Evolutionary conservation across 1,140 invertebrate species (phyloP).

Genomic region (Olivierus martensii): DNA sequence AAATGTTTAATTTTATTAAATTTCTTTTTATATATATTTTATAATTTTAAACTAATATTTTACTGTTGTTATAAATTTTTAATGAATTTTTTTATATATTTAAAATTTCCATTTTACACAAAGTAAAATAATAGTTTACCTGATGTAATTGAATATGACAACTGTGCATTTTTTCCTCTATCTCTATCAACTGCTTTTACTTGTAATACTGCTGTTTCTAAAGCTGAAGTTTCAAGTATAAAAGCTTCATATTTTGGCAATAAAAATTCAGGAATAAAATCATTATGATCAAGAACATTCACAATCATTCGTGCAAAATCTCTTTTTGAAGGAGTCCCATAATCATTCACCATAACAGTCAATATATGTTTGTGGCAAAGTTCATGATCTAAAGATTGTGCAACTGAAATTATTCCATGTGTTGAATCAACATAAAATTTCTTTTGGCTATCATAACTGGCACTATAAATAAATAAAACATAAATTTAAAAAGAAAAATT

Average conservation of each 20-base stretch:
- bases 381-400: slow-evolving; percentile 60
- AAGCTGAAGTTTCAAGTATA: slow-evolving; percentile 54
- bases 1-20: no score
- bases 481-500: no score
- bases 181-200: slow-evolving; percentile 64
- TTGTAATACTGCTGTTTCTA: slow-evolving; percentile 54
- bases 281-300: slow-evolving; percentile 73
- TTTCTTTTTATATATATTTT: no score
- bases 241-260: slow-evolving; percentile 55
- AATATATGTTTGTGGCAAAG: slow-evolving; percentile 64
- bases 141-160: slow-evolving; percentile 72
- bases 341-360: slow-evolving; percentile 49
- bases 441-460: slow-evolving; percentile 7
- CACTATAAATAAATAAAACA: slow-evolving; percentile 5
- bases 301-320: slow-evolving; percentile 40
- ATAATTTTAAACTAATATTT: no score
- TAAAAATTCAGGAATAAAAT: slow-evolving; percentile 70
- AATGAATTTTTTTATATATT: no score
- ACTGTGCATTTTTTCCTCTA: slow-evolving; percentile 60
- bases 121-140: slow-evolving; percentile 24
- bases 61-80: no score
- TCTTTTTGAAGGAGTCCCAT: slow-evolving; percentile 13
- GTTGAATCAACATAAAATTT: slow-evolving; percentile 67
- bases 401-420: slow-evolving; percentile 54
- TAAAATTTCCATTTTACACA: no score